Percentiles rank a stretch among this genome's conserved stretches.
phyloP scores from a whole-genome alignment of 1,140 invertebrate genomes.

The Atta colombica region DNA sequence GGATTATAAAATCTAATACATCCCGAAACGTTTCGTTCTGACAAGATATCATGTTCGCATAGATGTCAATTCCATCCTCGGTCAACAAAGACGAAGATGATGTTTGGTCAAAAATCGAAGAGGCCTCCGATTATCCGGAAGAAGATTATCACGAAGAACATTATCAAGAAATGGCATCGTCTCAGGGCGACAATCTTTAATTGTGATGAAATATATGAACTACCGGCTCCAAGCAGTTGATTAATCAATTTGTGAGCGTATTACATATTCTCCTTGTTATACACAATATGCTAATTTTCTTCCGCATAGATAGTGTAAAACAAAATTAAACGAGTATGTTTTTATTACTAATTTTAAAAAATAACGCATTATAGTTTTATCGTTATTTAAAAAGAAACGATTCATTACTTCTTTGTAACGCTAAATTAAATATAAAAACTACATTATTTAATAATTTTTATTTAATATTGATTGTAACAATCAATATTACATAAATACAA shows the following conservation, averaged over 20 bases:
- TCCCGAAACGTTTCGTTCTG: not conserved
- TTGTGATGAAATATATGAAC: not conserved
- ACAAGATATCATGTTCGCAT: not conserved
- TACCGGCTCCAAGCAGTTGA: not conserved
- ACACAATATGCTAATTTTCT: not conserved
- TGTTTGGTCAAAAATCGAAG: slow-evolving; percentile 16
- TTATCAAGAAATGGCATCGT: not conserved
- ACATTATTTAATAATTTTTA: too few species aligned
- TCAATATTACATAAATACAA: too few species aligned
- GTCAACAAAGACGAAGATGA: slow-evolving; percentile 67
- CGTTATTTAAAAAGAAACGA: too few species aligned
- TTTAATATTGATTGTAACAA: too few species aligned
- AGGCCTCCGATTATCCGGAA: slow-evolving; percentile 57
- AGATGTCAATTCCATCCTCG: slow-evolving; percentile 58
- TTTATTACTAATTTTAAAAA: too few species aligned
- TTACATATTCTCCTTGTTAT: not conserved
- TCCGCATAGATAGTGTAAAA: not conserved
- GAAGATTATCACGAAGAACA: slow-evolving; percentile 58
- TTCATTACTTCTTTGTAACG: too few species aligned
- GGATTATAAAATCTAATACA: not conserved
- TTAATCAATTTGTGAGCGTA: not conserved
- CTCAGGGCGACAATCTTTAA: not conserved
- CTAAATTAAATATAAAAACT: too few species aligned
- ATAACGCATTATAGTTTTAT: too few species aligned
- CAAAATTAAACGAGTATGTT: not conserved